Base-by-base conservation (phyloP, 2,888 invertebrate species). In the Trissoscelio sp. region DNA sequence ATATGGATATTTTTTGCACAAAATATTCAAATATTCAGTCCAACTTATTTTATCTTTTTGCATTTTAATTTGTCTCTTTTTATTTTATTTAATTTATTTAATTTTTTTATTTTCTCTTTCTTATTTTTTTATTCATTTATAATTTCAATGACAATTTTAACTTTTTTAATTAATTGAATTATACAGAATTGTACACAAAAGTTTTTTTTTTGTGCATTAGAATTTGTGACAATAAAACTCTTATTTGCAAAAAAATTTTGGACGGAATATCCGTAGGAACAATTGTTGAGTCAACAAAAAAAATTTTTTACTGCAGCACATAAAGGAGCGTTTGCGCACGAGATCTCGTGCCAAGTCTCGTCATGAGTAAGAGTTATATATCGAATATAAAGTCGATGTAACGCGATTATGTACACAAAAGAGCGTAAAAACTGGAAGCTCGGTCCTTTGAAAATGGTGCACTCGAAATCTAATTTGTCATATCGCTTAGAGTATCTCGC, bases 381-480 rank as follows among this genome's bases (percentile, higher is more conserved):
- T 70, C 28, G 46, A 67, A 58, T 66, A 60, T 57, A 69, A 73
- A 73, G 62, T 60, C 67, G 24, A 57, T 69, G 53, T 79, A 79
- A 79, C 72, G 37, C 64, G 67, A 79, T 79, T 79, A 73, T 67
- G 72, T 60, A 67, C 53, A 77, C 57, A 70, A 70, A 66, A 62
- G 69, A 78, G 60, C 60, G 60, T 42, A 66, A 81, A 77, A 81
- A 81, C 46, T 62, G 51, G 66, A 69, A 73, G 55, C 67, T 66
- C 66, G 48, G 66, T 53, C 77, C 69, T 81, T 81, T 73, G 81
- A 81, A 81, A 81, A 67, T 77, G 72, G 37, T 57, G 72, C 60
- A 55, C 64, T 57, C 20, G 46, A 53, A 81, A 81, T 81, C 48
- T 60, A 81, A 81, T 81, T 81, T 77, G 67, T 81, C 62, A 64